These are phyloP conservation scores for Eulemur rufifrons DNA, from an alignment of 2,113 vertebrate genomes.

Conservation along the genomic window DNA sequence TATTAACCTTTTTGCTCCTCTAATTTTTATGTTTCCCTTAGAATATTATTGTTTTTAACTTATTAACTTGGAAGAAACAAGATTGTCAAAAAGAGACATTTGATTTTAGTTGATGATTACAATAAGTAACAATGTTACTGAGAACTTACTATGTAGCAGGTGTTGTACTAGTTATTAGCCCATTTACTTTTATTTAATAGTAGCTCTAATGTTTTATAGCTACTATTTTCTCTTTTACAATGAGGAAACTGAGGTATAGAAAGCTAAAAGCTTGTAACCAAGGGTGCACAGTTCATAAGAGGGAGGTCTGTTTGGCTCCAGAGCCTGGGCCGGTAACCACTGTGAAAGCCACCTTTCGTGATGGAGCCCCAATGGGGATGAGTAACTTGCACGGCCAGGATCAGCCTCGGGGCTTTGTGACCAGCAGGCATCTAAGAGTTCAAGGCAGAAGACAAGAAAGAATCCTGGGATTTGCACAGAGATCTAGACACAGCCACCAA, in stretches of 20 bases:
- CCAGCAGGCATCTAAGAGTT: background rate
- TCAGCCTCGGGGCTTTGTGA: no score
- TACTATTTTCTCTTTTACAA: background rate
- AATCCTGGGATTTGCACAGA: background rate
- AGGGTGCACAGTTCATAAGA: background rate
- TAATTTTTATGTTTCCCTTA: background rate
- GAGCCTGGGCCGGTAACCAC: rapidly evolving
- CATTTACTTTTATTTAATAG: background rate
- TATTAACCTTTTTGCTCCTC: background rate
- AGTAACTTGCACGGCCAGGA: no score
- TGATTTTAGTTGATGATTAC: background rate
- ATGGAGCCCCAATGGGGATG: background rate
- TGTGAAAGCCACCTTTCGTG: background rate
- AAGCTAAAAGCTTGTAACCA: background rate
- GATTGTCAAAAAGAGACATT: background rate
- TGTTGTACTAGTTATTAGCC: background rate
- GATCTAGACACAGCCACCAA: background rate
- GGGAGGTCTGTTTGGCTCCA: background rate
- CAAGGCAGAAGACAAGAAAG: background rate
- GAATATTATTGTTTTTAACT: background rate
- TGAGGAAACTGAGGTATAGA: background rate
- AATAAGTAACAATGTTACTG: background rate
- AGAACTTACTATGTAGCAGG: background rate
- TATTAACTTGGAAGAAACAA: background rate
- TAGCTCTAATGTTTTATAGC: background rate